These are phyloP conservation scores for Apamea anceps DNA, from an alignment of 2,888 invertebrate species.

Conservation along the genomic window DNA sequence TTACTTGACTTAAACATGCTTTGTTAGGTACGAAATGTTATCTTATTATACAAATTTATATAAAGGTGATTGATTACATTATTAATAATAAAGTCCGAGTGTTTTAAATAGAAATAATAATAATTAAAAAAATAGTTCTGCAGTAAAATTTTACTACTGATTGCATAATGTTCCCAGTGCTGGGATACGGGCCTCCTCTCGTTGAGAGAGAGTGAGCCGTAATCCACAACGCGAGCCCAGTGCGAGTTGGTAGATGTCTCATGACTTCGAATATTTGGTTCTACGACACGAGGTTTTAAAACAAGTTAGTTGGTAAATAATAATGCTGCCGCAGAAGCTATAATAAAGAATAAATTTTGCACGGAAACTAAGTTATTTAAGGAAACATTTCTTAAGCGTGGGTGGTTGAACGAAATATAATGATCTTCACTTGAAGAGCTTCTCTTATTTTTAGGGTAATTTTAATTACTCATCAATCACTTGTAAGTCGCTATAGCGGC, in stretches of 20 bases:
- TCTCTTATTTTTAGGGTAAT: constrained; percentile 13
- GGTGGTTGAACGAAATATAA: not conserved
- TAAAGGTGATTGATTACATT: not conserved
- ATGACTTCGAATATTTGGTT: not conserved
- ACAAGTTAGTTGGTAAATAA: constrained; percentile 11
- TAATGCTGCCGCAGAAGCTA: not conserved
- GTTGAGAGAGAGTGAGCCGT: not conserved
- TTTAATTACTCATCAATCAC: constrained; percentile 36
- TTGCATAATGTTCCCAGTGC: constrained; percentile 3
- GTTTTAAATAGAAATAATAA: not conserved
- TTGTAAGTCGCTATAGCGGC: not conserved
- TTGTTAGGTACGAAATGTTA: not conserved
- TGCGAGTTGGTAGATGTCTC: not conserved
- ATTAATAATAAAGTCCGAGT: not conserved
- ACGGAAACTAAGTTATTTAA: not conserved
- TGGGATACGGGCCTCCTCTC: not conserved
- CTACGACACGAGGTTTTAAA: not conserved
- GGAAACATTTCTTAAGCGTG: not conserved
- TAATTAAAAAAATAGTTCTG: not conserved
- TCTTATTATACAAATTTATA: not conserved
- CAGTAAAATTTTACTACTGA: constrained; percentile 14
- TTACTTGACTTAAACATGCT: not conserved
- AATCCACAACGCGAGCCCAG: not conserved
- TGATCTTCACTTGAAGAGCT: not conserved
- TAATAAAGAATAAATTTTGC: not conserved